Base-by-base conservation (phyloP, 2,888 invertebrate species). In the Phymatocera aterrima region DNA sequence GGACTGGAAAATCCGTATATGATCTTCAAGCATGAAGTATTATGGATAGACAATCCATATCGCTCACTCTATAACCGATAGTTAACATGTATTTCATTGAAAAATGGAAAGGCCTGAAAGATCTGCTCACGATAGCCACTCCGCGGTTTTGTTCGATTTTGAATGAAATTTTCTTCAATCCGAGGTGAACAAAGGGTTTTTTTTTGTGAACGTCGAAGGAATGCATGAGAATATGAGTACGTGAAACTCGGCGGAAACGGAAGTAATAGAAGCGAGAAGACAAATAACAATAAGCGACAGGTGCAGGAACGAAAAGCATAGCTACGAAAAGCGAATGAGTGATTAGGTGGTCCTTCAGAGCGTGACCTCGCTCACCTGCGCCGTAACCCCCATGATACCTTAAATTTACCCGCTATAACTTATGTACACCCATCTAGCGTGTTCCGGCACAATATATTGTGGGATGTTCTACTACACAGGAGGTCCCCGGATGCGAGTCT, bases 351-450 rank as follows among this genome's bases (percentile, higher is more conserved):
- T 18, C 75, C 60, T 18, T 54, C 18, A 24, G 51, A 75, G 75
- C 75, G 40, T 75, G 75, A 75, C 75, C 72, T 24, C 24, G 12
- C 75, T 48, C 75, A 75, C 75, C 75, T 57, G 75, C 15, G 5
- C 75, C 75, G 60, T 75, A 43, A 40, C 54, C 57, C 18, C 34
- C 12, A 75, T 28, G 34, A 72, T 60, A 21, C 75, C 75, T 40
- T n/a, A 75, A 75, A 75, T 75, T 57, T 40, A 40, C 24, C 40
- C 40, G 18, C 75, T 24, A 51, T 34, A 51, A 51, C 18, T 72
- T 8, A 51, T n/a, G 15, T 46, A 68, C 8, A 31, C 12, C 21
- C 5, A 37, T 34, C 2, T 51, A 51, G 31, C 48, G 48, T 48
- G 51, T 12, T 34, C 18, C 15, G 31, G 34, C 18, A 72, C 51